Conservation (phyloP, 2,888 invertebrate species). For the Idaea dimidiata region DNA sequence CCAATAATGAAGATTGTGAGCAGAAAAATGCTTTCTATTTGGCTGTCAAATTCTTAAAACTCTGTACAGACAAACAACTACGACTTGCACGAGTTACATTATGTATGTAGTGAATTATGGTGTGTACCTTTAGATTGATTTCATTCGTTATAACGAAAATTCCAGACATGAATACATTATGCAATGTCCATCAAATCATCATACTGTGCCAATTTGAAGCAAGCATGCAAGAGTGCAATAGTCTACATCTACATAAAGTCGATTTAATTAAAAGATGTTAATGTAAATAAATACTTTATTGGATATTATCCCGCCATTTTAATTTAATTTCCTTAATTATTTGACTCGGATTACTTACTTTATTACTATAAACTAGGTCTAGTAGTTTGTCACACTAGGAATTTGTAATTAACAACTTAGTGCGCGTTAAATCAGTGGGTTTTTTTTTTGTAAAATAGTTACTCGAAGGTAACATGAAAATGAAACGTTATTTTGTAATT, state of each 20-base stretch:
- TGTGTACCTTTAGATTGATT: no score
- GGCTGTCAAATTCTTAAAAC: neutral
- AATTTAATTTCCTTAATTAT: neutral
- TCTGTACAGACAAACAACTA: neutral
- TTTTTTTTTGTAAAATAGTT: no score
- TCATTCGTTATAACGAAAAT: no score
- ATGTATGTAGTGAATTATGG: no score
- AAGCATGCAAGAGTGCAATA: neutral
- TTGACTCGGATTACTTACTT: neutral
- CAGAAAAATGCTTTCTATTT: neutral
- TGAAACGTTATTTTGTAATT: no score
- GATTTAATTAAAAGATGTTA: slow-evolving; percentile 11
- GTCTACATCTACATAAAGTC: neutral
- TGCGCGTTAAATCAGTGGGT: neutral
- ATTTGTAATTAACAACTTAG: neutral
- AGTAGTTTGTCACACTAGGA: neutral
- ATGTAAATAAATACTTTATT: neutral
- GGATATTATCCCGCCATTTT: neutral
- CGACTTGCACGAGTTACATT: no score
- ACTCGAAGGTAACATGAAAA: no score
- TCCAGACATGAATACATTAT: no score
- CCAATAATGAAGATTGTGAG: neutral
- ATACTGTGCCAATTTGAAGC: neutral
- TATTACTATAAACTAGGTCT: neutral
- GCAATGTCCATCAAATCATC: neutral